Evolutionary conservation across 2,888 invertebrate genomes (phyloP), one percentile per base, ranked within the genome.

Genomic region (Falcaria lacertinaria): DNA sequence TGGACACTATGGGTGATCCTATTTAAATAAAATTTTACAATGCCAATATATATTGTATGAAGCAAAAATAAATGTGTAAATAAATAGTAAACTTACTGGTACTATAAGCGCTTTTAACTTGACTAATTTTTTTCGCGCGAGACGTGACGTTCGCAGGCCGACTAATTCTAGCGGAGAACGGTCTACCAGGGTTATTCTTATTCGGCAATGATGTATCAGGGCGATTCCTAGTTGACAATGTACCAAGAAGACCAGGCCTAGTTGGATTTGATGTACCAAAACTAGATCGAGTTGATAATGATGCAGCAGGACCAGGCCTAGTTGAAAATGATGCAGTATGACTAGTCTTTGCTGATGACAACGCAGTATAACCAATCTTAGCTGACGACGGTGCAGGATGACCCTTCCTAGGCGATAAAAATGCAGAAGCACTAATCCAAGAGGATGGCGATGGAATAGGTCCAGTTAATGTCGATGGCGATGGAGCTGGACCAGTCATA

Each of bases 1-100:
- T 76, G 1, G 77, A 70, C 11, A 80, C 64, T 15, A 80, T 74
- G 1, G 82, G 75, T 2, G 74, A 64, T 25, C 75, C 80, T 83
- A 43, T 28, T 15, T 13, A 25, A 17, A 16, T 4, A n/a, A 40
- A 3, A 33, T 15, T 14, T 37, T 25, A 8, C 19, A 25, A 16
- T 28, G 22, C 2, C 19, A n/a, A 19, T 13, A 5, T 35, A 35
- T 4, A 6, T 14, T 13, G 14, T 33, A 14, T n/a, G n/a, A n/a
- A n/a, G n/a, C n/a, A 15, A 4, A 15, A 16, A 15, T 11, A 11
- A 34, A 8, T 15, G 33, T 43, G 4, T 34, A 7, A 28, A 25
- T 14, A 28, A 14, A 17, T 22, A 1, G 19, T 33, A 33, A 22
- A 64, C 74, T 71, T 57, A 80, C 80, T 61, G 4, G 70, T 56